Conservation (phyloP, 2,888 invertebrate genomes). For the Sinopyrophorus schimmeli region DNA sequence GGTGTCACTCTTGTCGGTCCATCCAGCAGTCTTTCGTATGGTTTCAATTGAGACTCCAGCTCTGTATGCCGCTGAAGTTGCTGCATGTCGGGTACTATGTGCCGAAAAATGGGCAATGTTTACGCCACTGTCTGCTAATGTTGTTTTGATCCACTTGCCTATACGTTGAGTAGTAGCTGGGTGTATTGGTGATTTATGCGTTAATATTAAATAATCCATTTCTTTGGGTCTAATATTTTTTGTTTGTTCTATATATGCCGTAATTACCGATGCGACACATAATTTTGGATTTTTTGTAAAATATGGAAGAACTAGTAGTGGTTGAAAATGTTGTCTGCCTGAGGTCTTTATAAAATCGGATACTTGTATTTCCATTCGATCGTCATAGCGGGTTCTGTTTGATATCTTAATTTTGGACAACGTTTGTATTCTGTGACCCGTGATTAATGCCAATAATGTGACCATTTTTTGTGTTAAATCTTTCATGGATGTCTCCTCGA, state of each 20-base stretch:
- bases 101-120: constrained; percentile 29
- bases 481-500: neutral
- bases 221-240: neutral
- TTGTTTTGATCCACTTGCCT: constrained; percentile 37
- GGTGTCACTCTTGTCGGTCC: constrained; percentile 30
- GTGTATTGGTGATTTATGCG: constrained; percentile 2
- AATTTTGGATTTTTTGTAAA: constrained; percentile 10
- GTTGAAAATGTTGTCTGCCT: constrained; percentile 16
- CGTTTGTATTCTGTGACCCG: constrained; percentile 33
- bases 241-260: neutral
- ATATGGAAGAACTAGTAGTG: constrained; percentile 11
- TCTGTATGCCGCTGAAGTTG: constrained; percentile 36
- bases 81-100: constrained; percentile 35
- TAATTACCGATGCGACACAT: constrained; percentile 1
- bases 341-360: constrained; percentile 29
- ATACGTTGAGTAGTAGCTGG: constrained; percentile 28
- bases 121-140: constrained; percentile 31
- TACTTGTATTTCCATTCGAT: constrained; percentile 27
- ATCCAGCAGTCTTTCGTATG: constrained; percentile 38
- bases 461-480: constrained; percentile 24
- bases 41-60: constrained; percentile 31
- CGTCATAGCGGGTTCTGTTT: constrained; percentile 3
- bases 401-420: constrained; percentile 28
- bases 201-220: constrained; percentile 5
- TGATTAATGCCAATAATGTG: constrained; percentile 31